phyloP scores from a whole-genome alignment of 2,113 vertebrate species.

The Malurus melanocephalus region DNA sequence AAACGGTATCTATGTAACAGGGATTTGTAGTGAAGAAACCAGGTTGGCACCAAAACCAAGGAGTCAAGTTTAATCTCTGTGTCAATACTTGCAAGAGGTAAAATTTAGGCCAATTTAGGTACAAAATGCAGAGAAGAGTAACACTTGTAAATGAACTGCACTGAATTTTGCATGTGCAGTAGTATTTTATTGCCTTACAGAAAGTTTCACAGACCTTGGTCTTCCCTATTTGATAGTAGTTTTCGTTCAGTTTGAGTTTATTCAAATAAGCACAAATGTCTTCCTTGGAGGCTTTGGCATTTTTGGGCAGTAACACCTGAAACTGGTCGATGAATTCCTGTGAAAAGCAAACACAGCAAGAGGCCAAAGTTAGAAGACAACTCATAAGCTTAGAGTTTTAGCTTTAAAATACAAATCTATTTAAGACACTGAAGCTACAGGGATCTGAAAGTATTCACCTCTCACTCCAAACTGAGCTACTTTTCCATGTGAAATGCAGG shows the following conservation, averaged over 20 bases:
- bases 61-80: background rate
- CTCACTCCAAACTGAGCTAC: background rate
- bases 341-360: background rate
- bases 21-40: background rate
- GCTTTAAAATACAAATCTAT: background rate
- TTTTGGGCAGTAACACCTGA: constrained; percentile 88
- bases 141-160: background rate
- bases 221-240: constrained; percentile 91
- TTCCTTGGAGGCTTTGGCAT: constrained; percentile 75
- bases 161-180: background rate
- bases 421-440: background rate
- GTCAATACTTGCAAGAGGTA: background rate
- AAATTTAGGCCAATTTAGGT: background rate
- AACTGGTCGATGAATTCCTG: constrained; percentile 94
- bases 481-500: background rate
- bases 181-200: background rate
- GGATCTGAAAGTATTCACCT: background rate
- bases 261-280: constrained; percentile 80
- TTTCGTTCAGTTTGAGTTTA: constrained; percentile 80
- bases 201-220: constrained; percentile 83
- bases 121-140: background rate
- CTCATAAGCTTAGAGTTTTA: background rate
- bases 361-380: background rate
- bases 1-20: background rate
- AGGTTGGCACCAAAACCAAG: background rate